These are phyloP conservation scores for roundworm (Caenorhabditis elegans) DNA, from an alignment of 1,140 invertebrate genomes.

Conservation along the genomic window DNA sequence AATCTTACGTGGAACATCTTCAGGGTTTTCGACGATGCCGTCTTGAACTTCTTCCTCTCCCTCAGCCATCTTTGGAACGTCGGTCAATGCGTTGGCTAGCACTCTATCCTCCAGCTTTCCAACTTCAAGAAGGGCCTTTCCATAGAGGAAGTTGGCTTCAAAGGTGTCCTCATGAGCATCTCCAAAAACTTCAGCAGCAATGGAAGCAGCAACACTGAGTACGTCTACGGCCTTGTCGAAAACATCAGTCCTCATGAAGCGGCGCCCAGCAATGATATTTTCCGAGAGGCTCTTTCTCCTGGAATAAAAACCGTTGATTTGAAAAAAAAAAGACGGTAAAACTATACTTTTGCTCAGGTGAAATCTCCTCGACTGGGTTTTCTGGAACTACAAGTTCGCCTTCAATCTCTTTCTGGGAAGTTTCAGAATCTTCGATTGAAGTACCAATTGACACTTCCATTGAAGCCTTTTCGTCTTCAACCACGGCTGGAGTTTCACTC, in stretches of 20 bases:
- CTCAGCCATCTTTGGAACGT: neutral
- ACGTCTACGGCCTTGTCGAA: neutral
- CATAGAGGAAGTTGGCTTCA: neutral
- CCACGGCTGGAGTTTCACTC: no score
- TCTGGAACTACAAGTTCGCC: neutral
- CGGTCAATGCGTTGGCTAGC: neutral
- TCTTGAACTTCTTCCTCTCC: neutral
- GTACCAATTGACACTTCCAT: no score
- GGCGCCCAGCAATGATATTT: neutral
- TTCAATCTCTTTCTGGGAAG: neutral
- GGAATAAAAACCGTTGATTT: neutral
- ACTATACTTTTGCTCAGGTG: neutral
- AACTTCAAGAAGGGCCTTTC: constrained; percentile 1
- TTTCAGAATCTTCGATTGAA: neutral
- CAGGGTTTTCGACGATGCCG: neutral
- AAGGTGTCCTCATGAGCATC: neutral
- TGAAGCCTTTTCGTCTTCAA: no score
- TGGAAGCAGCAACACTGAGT: neutral
- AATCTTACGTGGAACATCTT: neutral
- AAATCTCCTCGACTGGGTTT: neutral
- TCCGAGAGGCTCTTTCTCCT: neutral
- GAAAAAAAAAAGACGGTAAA: neutral
- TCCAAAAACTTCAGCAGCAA: neutral
- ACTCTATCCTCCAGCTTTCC: neutral
- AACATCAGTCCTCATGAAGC: neutral